phyloP scores from a whole-genome alignment of 2,888 invertebrate species.

The Chorisops tibialis region DNA sequence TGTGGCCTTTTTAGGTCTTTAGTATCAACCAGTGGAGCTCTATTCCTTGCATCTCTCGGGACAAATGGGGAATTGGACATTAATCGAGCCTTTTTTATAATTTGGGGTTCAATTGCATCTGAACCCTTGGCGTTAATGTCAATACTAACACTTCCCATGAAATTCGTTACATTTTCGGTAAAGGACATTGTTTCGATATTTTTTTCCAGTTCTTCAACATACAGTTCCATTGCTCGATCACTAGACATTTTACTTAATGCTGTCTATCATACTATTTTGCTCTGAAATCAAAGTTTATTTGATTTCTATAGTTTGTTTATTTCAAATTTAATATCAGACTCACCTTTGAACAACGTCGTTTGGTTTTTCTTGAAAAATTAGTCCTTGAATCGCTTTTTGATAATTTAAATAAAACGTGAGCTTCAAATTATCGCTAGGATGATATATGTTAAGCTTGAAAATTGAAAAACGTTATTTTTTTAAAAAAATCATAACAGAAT shows the following conservation, averaged over 20 bases:
- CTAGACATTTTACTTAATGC: conserved; percentile 77
- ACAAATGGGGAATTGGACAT: conserved; percentile 67
- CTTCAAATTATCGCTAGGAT: conserved; percentile 91
- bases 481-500: too few relatives aligned
- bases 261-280: conserved; percentile 93
- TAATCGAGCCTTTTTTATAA: conserved; percentile 66
- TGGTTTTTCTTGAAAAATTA: conserved; percentile 73
- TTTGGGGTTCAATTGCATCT: conserved; percentile 74
- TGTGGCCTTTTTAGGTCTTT: too few relatives aligned
- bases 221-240: conserved; percentile 84
- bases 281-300: conserved; percentile 46
- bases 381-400: conserved; percentile 92
- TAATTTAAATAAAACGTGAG: conserved; percentile 90
- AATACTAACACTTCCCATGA: conserved; percentile 75
- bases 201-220: conserved; percentile 89
- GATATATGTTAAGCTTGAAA: conserved; percentile 85
- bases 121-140: conserved; percentile 65
- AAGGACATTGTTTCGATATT: conserved; percentile 97
- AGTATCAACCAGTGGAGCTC: too few relatives aligned
- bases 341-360: conserved; percentile 77
- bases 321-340: too few relatives aligned
- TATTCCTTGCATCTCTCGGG: conserved; percentile 70
- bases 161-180: conserved; percentile 85
- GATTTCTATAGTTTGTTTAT: neutral
- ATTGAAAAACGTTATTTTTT: too few relatives aligned